phyloP scores from a whole-genome alignment of 2,797 vertebrate genomes.

The Pelochelys cantorii region DNA sequence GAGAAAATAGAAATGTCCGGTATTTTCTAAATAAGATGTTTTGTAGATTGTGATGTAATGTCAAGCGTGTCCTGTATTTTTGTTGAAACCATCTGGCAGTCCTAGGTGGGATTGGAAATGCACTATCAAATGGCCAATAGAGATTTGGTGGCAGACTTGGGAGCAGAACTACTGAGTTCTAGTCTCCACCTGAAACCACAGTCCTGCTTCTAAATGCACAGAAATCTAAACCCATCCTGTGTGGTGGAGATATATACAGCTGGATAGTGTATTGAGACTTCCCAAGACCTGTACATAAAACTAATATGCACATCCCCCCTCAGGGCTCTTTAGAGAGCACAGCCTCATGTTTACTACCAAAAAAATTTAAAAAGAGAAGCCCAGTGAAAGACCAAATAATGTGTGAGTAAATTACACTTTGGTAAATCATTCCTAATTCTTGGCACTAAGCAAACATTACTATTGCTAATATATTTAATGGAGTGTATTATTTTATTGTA shows the following conservation, averaged over 20 bases:
- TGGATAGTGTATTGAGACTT: neutral
- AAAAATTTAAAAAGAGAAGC: slow-evolving; percentile 46
- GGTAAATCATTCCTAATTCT: slow-evolving; percentile 53
- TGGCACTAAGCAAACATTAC: slow-evolving; percentile 65
- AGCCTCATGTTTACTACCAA: neutral
- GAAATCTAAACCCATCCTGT: neutral
- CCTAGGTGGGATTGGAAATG: neutral
- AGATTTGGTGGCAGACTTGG: rapidly evolving
- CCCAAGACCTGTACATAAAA: neutral
- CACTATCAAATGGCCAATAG: rapidly evolving
- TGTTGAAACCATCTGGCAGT: no score
- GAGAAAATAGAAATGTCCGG: no score
- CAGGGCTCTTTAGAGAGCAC: neutral
- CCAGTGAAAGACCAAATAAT: neutral
- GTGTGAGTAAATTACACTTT: neutral
- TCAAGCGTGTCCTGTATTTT: no score
- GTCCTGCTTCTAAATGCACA: rapidly evolving
- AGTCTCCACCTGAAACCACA: rapidly evolving
- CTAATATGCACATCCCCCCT: neutral
- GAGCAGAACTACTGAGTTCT: rapidly evolving
- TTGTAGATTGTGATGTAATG: no score
- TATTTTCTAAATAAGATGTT: no score
- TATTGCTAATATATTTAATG: slow-evolving; percentile 74
- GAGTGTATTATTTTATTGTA: slow-evolving; percentile 76
- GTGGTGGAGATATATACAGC: neutral